Base-by-base conservation (phyloP, 2,113 vertebrate genomes). In the Rissa tridactyla region DNA sequence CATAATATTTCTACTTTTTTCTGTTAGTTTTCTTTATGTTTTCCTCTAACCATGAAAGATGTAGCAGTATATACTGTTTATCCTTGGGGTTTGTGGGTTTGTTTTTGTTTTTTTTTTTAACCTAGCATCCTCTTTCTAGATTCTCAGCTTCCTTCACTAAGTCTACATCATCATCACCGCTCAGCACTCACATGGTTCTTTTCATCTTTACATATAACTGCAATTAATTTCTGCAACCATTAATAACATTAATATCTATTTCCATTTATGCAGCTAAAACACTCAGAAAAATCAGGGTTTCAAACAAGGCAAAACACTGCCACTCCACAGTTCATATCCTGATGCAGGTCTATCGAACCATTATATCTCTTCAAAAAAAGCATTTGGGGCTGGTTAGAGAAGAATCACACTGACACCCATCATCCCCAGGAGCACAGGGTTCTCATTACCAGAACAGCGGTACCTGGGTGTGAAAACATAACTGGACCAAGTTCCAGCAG, bases 341-440 rank as follows among this genome's bases (percentile, higher is more conserved):
- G 30, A 68, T 32, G 12, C 60, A 44, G 30, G 20, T 46, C 54
- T 46, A 23, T 32, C 0, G 0, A 57, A 65, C 36, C 5, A 15
- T 30, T 60, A 49, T 5, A 3, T 11, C 32, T 54, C 38, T 70
- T 71, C 15, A 68, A 51, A 70, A 64, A 61, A 57, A 94, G 15
- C 22, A 36, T 71, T 52, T 60, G 32, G 30, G 16, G 26, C 40
- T 29, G 51, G 77, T 70, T 70, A 70, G 25, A 64, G 42, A 93
- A 72, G 61, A 88, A 18, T 29, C 62, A 61, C 0, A 0, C n/a
- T 55, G 47, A 62, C 49, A 90, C 4, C 3, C 4, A 3, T 70
- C 70, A 90, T 78, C 40, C 51, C 52, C 47, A 55, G 26, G 21
- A 86, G 51, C 60, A 92, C 21, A 40, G 27, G 38, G 26, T 6